Conservation (phyloP, 1,140 invertebrate species). For the Drosophila melanica region DNA sequence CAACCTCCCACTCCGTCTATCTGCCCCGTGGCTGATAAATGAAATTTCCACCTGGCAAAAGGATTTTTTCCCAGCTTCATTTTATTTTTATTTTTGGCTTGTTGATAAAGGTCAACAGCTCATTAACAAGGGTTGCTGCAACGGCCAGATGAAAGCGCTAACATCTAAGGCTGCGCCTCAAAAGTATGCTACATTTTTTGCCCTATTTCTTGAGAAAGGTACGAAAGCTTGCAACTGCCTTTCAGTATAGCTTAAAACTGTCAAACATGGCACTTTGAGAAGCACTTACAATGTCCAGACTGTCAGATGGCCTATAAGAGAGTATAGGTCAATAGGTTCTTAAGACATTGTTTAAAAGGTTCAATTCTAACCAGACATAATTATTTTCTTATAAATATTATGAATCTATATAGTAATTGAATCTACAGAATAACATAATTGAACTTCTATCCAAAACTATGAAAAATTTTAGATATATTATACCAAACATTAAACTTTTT, state of each 20-base stretch:
- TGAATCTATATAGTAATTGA: too few relatives aligned
- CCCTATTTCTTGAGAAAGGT: background rate
- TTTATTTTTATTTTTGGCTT: constrained; percentile 22
- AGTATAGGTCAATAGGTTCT: too few relatives aligned
- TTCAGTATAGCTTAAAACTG: constrained; percentile 6
- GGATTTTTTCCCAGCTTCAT: constrained; percentile 5
- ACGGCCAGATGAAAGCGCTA: background rate
- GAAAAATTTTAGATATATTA: too few relatives aligned
- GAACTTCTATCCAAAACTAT: too few relatives aligned
- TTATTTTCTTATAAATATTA: too few relatives aligned
- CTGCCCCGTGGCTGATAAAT: constrained; percentile 25
- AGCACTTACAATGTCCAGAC: background rate
- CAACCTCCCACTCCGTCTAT: background rate
- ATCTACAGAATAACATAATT: too few relatives aligned
- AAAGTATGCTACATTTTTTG: constrained; percentile 1
- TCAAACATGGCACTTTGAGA: background rate
- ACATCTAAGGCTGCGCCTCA: constrained; percentile 20
- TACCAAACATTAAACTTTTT: too few relatives aligned
- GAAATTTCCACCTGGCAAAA: constrained; percentile 31
- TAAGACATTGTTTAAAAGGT: too few relatives aligned
- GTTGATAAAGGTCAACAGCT: constrained; percentile 51
- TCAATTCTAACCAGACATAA: too few relatives aligned
- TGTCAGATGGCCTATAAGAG: background rate
- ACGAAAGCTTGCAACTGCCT: too few relatives aligned
- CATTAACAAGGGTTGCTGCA: constrained; percentile 41